A percentile compares a stretch with the other conserved stretches of the same genome.
Conservation (phyloP, 2,797 vertebrate genomes). For the Lophotriccus pileatus region DNA sequence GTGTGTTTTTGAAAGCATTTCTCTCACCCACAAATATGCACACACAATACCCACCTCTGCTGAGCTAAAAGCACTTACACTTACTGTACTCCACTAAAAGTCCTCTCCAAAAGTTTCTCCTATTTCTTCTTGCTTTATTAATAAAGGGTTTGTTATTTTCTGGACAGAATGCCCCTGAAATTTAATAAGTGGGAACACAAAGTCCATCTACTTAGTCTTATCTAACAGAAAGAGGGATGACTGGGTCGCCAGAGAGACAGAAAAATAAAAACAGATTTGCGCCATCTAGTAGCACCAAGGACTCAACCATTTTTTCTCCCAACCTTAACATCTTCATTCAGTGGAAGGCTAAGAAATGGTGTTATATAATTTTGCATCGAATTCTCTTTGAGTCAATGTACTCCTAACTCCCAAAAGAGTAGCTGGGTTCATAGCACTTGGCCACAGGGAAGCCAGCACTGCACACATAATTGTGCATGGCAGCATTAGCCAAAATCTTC, state of each 20-base stretch:
- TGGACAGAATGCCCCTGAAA: background rate
- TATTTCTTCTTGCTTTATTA: background rate
- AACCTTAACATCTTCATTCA: background rate
- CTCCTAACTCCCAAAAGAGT: background rate
- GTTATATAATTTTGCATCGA: background rate
- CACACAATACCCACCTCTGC: conserved; percentile 4
- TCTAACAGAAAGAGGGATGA: background rate
- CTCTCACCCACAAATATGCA: conserved; percentile 21
- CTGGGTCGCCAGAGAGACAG: background rate
- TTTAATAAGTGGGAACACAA: background rate
- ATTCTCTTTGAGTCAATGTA: background rate
- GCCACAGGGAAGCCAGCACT: background rate
- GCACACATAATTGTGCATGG: accelerated
- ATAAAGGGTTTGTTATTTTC: background rate
- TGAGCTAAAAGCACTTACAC: background rate
- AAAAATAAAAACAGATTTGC: background rate
- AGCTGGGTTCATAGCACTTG: background rate
- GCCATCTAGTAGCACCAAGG: background rate
- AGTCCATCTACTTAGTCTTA: background rate
- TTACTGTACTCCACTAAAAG: background rate
- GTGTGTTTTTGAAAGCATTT: conserved; percentile 54
- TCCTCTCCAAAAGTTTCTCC: background rate
- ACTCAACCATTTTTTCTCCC: background rate
- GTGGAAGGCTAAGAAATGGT: background rate
- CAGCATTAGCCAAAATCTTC: background rate